Percentiles rank a stretch among this genome's conserved stretches.
Conservation (phyloP, 2,113 vertebrate species). For the Regulus satrapa region DNA sequence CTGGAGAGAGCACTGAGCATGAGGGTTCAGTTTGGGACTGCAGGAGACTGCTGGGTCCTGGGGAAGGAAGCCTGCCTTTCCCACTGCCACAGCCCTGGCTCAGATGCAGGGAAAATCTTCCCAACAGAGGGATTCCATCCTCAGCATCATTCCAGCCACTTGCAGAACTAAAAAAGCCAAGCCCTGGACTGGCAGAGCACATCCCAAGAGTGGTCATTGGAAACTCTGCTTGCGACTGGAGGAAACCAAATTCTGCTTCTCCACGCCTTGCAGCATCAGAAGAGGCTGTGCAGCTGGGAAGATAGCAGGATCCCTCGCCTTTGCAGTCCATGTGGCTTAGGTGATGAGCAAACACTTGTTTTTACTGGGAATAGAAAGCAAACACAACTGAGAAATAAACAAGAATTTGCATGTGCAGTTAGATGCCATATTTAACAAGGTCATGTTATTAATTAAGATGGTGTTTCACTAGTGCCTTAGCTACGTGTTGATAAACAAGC, state of each 20-base stretch:
- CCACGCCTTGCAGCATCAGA: neutral
- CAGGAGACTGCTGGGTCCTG: neutral
- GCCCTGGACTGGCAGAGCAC: neutral
- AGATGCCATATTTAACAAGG: constrained; percentile 41
- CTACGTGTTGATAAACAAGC: constrained; percentile 12
- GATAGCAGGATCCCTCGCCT: neutral
- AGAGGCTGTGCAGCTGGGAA: neutral
- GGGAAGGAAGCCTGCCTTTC: neutral
- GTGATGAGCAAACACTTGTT: constrained; percentile 10
- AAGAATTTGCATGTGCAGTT: constrained; percentile 21
- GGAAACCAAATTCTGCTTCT: neutral
- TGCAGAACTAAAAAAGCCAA: neutral
- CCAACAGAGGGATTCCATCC: neutral
- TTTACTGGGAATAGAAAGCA: neutral
- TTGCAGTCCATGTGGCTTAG: neutral
- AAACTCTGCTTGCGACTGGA: neutral
- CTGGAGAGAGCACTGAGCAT: neutral
- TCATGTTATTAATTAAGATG: constrained; percentile 41
- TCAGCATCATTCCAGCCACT: neutral
- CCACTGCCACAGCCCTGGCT: neutral
- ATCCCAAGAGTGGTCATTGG: no score
- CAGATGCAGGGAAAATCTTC: neutral
- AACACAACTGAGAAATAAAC: constrained; percentile 12
- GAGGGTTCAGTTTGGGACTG: neutral
- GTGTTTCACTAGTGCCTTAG: constrained; percentile 26